Conservation (phyloP, 35 echinoderm and acorn worm genomes). For the Stichopus chloronotus region DNA sequence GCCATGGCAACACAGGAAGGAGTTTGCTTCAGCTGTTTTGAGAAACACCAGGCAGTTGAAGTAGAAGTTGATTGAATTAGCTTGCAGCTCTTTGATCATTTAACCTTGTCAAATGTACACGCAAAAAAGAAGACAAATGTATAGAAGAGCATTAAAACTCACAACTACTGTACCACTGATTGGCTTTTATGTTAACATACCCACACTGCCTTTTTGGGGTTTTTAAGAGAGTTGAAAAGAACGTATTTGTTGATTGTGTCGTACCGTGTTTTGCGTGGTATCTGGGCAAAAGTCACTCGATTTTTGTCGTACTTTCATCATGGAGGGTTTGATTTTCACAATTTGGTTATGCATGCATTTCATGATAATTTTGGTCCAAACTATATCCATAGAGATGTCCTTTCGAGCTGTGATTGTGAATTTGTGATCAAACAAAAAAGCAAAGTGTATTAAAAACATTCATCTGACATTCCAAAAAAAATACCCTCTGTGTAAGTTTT, state of each 20-base stretch:
- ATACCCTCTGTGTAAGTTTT: background rate
- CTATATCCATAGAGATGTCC: background rate
- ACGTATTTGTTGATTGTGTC: too few relatives aligned
- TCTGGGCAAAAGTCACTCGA: too few relatives aligned
- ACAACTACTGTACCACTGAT: too few relatives aligned
- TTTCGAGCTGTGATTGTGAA: conserved; percentile 4
- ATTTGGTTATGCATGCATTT: background rate
- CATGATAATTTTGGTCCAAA: background rate
- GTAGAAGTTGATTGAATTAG: conserved; percentile 39
- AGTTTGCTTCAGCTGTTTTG: background rate
- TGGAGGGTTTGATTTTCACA: too few relatives aligned
- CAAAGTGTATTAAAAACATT: conserved; percentile 43
- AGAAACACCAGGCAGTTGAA: background rate
- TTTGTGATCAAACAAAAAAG: conserved; percentile 27
- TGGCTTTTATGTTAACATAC: too few relatives aligned
- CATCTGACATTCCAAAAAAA: conserved; percentile 49
- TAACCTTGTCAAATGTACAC: background rate
- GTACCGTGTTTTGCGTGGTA: too few relatives aligned
- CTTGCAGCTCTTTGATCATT: background rate
- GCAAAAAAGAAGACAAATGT: background rate
- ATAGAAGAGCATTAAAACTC: background rate
- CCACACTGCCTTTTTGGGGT: too few relatives aligned
- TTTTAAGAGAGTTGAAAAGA: too few relatives aligned
- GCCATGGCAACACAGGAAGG: background rate
- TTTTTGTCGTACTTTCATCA: too few relatives aligned